Evolutionary conservation across 2,888 invertebrate genomes (phyloP).

Genomic region (Rosalia funebris): DNA sequence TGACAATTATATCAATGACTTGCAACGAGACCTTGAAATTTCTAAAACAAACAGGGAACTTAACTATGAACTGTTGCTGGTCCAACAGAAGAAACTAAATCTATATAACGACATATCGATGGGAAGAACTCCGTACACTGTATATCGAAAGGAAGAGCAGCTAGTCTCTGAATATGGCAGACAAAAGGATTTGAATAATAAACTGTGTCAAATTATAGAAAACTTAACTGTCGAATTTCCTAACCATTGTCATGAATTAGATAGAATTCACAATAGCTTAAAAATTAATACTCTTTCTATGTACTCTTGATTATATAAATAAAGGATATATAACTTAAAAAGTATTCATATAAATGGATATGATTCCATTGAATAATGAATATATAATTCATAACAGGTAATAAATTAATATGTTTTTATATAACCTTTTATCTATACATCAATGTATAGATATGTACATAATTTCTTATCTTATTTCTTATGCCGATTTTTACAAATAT

Average conservation of each 20-base stretch:
- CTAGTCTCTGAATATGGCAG: slow-evolving; percentile 69
- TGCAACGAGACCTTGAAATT: slow-evolving; percentile 53
- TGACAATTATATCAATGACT: slow-evolving; percentile 26
- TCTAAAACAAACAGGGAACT: slow-evolving; percentile 62
- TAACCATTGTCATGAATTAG: slow-evolving; percentile 63
- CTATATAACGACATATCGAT: slow-evolving; percentile 68
- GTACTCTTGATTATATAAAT: slow-evolving; percentile 11
- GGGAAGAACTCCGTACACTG: slow-evolving; percentile 52
- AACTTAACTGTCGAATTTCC: slow-evolving; percentile 73
- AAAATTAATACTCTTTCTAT: slow-evolving; percentile 50
- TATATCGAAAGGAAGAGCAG: slow-evolving; percentile 61
- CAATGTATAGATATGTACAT: background rate
- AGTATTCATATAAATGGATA: too few species aligned
- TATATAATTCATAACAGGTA: too few species aligned
- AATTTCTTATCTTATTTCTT: background rate
- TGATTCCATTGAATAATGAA: too few species aligned
- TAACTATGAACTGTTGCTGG: slow-evolving; percentile 71
- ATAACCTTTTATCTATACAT: too few species aligned
- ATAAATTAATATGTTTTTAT: too few species aligned
- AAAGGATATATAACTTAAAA: background rate
- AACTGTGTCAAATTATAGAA: slow-evolving; percentile 69
- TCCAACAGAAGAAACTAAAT: slow-evolving; percentile 76
- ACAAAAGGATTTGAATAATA: slow-evolving; percentile 69
- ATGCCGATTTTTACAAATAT: background rate
- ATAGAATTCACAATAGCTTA: slow-evolving; percentile 66